phyloP scores from a whole-genome alignment of 2,113 vertebrate genomes.

The Fregetta grallaria region DNA sequence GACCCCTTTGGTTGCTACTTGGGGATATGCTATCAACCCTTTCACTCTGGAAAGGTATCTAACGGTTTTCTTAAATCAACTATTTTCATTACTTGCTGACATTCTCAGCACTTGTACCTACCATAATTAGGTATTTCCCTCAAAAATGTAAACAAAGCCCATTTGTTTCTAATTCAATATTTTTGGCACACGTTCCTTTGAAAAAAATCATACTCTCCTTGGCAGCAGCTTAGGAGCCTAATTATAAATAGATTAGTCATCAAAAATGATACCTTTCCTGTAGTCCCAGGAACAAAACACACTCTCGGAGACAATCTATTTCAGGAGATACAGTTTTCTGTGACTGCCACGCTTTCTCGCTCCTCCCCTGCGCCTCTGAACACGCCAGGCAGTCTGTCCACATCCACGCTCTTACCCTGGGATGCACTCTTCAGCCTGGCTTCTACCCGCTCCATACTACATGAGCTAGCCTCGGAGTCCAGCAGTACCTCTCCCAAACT shows the following conservation, averaged over 20 bases:
- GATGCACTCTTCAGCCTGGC: not conserved
- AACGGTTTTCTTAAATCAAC: slow-evolving; percentile 37
- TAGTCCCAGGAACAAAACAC: not conserved
- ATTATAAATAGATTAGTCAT: slow-evolving; percentile 59
- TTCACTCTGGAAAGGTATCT: slow-evolving; percentile 1
- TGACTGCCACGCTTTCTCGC: not conserved
- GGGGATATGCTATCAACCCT: not conserved
- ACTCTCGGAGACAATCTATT: not conserved
- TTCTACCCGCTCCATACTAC: not conserved
- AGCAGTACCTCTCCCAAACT: not conserved
- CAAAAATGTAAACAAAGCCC: slow-evolving; percentile 50
- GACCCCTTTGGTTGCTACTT: not conserved
- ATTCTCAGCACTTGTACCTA: slow-evolving; percentile 8
- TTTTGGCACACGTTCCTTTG: slow-evolving; percentile 22
- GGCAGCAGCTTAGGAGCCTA: slow-evolving; percentile 33
- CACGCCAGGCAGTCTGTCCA: not conserved
- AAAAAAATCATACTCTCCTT: not conserved
- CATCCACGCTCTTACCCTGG: not conserved
- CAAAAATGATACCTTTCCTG: slow-evolving; percentile 21
- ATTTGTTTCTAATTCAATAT: slow-evolving; percentile 19
- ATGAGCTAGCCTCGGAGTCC: not conserved
- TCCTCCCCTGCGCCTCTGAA: not conserved
- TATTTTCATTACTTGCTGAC: slow-evolving; percentile 45
- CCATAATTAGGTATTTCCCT: slow-evolving; percentile 29
- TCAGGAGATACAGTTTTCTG: not conserved